phyloP scores from a whole-genome alignment of 2,113 vertebrate species.

The Channa argus region DNA sequence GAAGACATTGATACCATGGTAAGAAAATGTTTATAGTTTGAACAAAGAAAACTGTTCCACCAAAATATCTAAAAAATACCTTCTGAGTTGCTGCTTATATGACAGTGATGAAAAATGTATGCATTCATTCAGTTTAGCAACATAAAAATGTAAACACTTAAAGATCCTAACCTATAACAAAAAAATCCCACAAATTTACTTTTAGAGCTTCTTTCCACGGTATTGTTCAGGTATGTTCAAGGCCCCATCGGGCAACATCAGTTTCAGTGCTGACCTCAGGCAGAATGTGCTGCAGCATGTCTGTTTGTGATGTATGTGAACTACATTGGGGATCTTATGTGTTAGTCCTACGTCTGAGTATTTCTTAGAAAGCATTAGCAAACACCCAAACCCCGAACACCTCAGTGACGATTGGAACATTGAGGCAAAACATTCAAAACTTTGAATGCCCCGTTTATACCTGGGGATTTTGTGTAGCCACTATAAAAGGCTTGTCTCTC shows the following conservation, averaged over 20 bases:
- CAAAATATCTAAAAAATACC: not conserved
- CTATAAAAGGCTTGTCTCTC: conserved; percentile 38
- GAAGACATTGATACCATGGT: conserved; percentile 30
- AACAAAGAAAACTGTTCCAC: conserved; percentile 18
- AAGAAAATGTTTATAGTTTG: conserved; percentile 8
- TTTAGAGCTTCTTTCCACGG: not conserved
- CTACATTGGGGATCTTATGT: conserved; percentile 17
- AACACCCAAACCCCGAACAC: not conserved
- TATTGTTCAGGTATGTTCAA: conserved; percentile 50
- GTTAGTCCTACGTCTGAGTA: not conserved
- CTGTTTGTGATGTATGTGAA: conserved; percentile 46
- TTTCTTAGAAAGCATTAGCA: conserved; percentile 28
- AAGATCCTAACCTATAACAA: too few relatives aligned
- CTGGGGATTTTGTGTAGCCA: not conserved
- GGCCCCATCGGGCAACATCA: conserved; percentile 41
- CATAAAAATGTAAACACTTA: too few relatives aligned
- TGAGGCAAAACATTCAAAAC: too few relatives aligned
- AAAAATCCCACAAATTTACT: conserved; percentile 18
- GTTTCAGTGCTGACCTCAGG: conserved; percentile 51
- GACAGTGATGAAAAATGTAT: not conserved
- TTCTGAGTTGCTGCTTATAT: not conserved
- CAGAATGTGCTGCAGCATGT: conserved; percentile 61
- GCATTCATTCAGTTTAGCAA: not conserved
- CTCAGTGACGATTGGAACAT: not conserved
- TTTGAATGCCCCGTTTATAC: conserved; percentile 3